Percentiles rank a stretch among this genome's conserved stretches.
These are phyloP conservation scores for Antedon mediterranea DNA, from an alignment of 53 echinoderm and acorn worm species.

Conservation along the genomic window DNA sequence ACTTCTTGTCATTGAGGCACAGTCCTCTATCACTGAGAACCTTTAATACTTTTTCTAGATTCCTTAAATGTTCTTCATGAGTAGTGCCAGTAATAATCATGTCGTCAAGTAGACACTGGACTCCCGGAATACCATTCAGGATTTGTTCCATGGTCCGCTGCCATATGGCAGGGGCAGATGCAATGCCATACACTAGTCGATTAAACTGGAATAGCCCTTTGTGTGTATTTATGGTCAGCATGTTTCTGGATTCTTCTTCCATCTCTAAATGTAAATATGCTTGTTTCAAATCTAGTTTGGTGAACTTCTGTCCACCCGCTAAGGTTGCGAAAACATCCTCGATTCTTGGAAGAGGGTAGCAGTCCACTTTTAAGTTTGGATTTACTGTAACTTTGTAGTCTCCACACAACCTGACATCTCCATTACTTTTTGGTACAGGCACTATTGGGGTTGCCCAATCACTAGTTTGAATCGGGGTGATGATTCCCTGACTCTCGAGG, in stretches of 20 bases:
- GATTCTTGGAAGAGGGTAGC: too few relatives aligned
- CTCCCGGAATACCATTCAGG: slow-evolving; percentile 26
- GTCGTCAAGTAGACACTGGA: slow-evolving; percentile 8
- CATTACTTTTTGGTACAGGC: too few relatives aligned
- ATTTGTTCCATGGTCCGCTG: slow-evolving; percentile 48
- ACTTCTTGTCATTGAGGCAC: background rate
- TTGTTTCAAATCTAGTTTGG: background rate
- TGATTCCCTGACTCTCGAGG: too few relatives aligned
- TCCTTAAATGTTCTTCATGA: slow-evolving; percentile 1
- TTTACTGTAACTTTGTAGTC: slow-evolving; percentile 15
- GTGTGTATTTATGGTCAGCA: slow-evolving; percentile 38
- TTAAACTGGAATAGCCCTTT: slow-evolving; percentile 40
- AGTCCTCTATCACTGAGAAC: slow-evolving; percentile 4
- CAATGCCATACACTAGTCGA: slow-evolving; percentile 36
- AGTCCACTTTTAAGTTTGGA: background rate
- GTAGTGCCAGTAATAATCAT: background rate
- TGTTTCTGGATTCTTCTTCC: background rate
- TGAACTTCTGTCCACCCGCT: background rate
- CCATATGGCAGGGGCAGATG: slow-evolving; percentile 56
- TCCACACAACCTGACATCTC: slow-evolving; percentile 2
- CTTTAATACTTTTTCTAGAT: slow-evolving; percentile 1
- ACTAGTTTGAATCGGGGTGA: too few relatives aligned
- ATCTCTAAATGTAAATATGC: background rate
- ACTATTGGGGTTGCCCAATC: too few relatives aligned
- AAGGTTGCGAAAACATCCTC: background rate